Evolutionary conservation across 1,140 invertebrate species (phyloP), one percentile per base, ranked within the genome.

Genomic region (Formica selysi): DNA sequence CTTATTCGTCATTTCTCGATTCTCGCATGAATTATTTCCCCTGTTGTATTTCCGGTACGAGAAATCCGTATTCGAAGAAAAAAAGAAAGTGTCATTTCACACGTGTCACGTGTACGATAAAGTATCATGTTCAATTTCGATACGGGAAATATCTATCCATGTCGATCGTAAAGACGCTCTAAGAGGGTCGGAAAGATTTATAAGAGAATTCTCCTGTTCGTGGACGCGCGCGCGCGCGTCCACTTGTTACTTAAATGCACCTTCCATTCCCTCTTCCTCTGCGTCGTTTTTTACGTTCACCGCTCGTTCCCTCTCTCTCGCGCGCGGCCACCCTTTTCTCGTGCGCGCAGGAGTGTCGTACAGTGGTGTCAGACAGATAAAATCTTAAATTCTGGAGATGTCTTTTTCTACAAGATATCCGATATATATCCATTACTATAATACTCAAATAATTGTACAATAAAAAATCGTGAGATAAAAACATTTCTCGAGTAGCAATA

Each of bases 1-100:
- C 67, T 57, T 22, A 76, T 48, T 78, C 19, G 51, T 57, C 61
- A 54, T 78, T 65, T 78, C 38, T 86, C 71, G 26, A 85, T 86
- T 10, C 6, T 19, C 36, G 67, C 54, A 54, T n/a, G 3, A 71
- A 51, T 86, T 62, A 86, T 86, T 70, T 59, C 3, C 22, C 54
- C 13, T 26, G 32, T 32, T 32, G 10, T 0, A 36, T 38, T 7
- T 26, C n/a, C 48, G 48, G 1, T 51, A 51, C 48, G 26, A 36
- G 7, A 29, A 36, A 29, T 78, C 8, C 26, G 29, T 0, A 22
- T 16, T 41, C 26, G 54, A 38, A 36, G 36, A 19, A 29, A 59
- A 70, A 71, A 29, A 73, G 11, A 13, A 87, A 62, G 36, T 85
- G 67, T 73, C 44, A 8, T 29, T 70, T 32, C 38, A 26, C 10